Percentiles rank a stretch among this genome's conserved stretches.
Conservation (phyloP, 2,888 invertebrate genomes). For the Archips crataeganus region DNA sequence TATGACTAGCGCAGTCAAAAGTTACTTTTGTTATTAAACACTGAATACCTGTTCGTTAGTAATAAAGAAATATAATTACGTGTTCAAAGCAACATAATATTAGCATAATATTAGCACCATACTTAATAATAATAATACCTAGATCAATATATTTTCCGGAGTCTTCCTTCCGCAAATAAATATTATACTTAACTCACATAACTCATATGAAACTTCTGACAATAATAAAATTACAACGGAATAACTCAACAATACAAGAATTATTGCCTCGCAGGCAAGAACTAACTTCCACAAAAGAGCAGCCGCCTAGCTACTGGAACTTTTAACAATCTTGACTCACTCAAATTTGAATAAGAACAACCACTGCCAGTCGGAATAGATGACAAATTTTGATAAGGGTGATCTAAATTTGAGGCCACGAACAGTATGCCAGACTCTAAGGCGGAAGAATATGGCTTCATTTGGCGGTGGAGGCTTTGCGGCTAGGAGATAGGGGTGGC, state of each 20-base stretch:
- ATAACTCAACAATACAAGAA: slow-evolving; percentile 46
- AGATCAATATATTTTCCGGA: slow-evolving; percentile 19
- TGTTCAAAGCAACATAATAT: background rate
- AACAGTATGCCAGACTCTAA: slow-evolving; percentile 33
- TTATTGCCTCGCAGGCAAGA: slow-evolving; percentile 39
- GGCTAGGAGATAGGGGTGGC: slow-evolving; percentile 63
- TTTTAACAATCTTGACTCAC: slow-evolving; percentile 42
- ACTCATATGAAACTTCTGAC: slow-evolving; percentile 28
- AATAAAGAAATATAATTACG: background rate
- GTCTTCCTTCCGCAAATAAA: slow-evolving; percentile 29
- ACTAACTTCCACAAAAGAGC: slow-evolving; percentile 46
- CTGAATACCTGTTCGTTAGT: background rate
- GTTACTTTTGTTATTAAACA: background rate
- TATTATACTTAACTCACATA: slow-evolving; percentile 11
- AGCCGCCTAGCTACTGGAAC: slow-evolving; percentile 39
- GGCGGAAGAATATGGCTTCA: slow-evolving; percentile 54
- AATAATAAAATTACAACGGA: slow-evolving; percentile 34
- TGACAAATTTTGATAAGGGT: slow-evolving; percentile 48
- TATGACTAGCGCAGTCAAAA: background rate
- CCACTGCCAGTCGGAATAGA: slow-evolving; percentile 38
- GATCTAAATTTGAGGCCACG: slow-evolving; percentile 39
- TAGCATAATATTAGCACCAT: slow-evolving; percentile 20
- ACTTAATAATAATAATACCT: slow-evolving; percentile 14
- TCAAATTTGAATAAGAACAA: slow-evolving; percentile 41
- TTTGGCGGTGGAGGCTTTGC: slow-evolving; percentile 56